These are phyloP conservation scores for Conus ventricosus DNA, from an alignment of 1,140 invertebrate species.

Conservation along the genomic window DNA sequence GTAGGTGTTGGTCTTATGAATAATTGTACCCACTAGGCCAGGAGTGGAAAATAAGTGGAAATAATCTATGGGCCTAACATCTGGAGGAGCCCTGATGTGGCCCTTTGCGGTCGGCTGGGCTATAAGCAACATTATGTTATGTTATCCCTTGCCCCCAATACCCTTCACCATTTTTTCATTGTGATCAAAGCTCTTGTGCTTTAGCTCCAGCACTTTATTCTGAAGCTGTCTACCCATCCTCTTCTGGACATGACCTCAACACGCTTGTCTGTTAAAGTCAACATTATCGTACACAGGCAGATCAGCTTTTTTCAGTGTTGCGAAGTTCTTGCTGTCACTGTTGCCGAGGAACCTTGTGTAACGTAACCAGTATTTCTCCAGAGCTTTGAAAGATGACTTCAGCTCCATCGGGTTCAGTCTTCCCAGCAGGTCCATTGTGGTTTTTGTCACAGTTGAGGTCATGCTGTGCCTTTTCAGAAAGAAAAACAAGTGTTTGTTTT, in stretches of 20 bases:
- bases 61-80: slow-evolving; percentile 3
- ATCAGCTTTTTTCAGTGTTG: not conserved
- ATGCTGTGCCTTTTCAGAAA: no score
- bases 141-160: not conserved
- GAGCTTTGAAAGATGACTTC: slow-evolving; percentile 21
- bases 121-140: no score
- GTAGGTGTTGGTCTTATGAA: not conserved
- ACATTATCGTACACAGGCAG: not conserved
- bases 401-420: slow-evolving; percentile 31
- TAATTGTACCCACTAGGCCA: not conserved
- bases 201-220: slow-evolving; percentile 2
- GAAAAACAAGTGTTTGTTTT: no score
- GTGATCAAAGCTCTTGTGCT: not conserved
- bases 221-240: not conserved
- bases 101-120: no score
- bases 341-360: slow-evolving; percentile 37
- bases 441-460: slow-evolving; percentile 17
- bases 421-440: slow-evolving; percentile 10
- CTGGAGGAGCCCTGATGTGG: not conserved
- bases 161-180: not conserved
- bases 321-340: slow-evolving; percentile 37
- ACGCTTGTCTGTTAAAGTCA: not conserved
- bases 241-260: slow-evolving; percentile 14
- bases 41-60: not conserved
- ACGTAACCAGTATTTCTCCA: not conserved